A percentile compares a stretch with the other conserved stretches of the same genome.
Evolutionary conservation across 2,888 invertebrate genomes (phyloP).

Genomic region (Mythimna lalbum): DNA sequence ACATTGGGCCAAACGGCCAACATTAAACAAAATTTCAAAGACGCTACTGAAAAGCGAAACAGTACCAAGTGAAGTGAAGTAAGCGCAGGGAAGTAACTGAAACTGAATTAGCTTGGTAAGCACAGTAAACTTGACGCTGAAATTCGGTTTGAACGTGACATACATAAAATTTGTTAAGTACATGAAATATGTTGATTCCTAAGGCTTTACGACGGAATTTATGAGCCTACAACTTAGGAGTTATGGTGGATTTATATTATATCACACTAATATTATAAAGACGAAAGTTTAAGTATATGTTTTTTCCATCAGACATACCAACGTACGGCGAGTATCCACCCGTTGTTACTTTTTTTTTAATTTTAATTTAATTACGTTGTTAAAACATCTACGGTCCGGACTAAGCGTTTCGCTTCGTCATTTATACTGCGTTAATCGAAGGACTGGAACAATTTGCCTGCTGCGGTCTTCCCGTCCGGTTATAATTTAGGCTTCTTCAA

Average conservation of each 20-base stretch:
- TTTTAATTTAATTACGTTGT: too few relatives aligned
- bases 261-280: too few relatives aligned
- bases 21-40: conserved; percentile 65
- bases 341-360: too few relatives aligned
- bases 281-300: too few relatives aligned
- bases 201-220: conserved; percentile 49
- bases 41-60: conserved; percentile 53
- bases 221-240: conserved; percentile 39
- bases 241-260: conserved; percentile 26
- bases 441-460: too few relatives aligned
- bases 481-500: too few relatives aligned
- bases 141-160: conserved; percentile 73
- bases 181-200: conserved; percentile 65
- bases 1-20: conserved; percentile 59
- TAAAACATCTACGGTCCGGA: too few relatives aligned
- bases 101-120: conserved; percentile 74
- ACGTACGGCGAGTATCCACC: too few relatives aligned
- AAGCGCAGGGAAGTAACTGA: conserved; percentile 65
- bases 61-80: conserved; percentile 68
- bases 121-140: conserved; percentile 65
- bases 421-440: too few relatives aligned
- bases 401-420: too few relatives aligned
- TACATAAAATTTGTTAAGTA: conserved; percentile 68
- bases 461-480: too few relatives aligned
- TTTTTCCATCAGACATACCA: too few relatives aligned